Evolutionary conservation across 2,888 invertebrate genomes (phyloP).

Genomic region (Eupithecia centaureata): DNA sequence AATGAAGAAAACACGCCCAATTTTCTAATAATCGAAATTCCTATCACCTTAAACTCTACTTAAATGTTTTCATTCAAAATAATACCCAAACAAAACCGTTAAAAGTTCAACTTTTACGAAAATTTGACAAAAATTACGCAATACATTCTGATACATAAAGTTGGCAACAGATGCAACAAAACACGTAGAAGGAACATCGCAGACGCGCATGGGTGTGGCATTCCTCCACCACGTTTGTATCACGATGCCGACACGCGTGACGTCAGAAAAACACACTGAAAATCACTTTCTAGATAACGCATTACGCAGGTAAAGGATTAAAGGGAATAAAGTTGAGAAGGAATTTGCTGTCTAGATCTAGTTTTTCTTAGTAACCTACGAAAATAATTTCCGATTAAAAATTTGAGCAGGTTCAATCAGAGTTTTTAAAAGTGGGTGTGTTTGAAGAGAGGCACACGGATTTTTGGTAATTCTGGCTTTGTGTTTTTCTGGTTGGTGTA

Average conservation of each 20-base stretch:
- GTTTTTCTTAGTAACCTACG: not conserved
- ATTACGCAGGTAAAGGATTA: constrained; percentile 6
- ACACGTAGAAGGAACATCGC: constrained; percentile 4
- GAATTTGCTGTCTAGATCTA: not conserved
- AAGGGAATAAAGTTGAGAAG: not conserved
- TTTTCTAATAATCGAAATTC: not conserved
- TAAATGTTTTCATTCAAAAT: not conserved
- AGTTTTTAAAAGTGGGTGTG: not conserved
- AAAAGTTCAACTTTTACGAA: not conserved
- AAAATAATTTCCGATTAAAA: too few species aligned
- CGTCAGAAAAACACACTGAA: constrained; percentile 43
- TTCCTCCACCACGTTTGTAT: constrained; percentile 33
- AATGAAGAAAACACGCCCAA: not conserved
- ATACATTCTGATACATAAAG: not conserved
- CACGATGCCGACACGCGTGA: constrained; percentile 49
- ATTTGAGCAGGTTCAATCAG: not conserved
- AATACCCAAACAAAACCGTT: not conserved
- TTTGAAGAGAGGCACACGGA: not conserved
- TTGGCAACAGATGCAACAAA: constrained; percentile 5
- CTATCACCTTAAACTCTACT: not conserved
- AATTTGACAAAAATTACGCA: not conserved
- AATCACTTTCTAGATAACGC: constrained; percentile 39
- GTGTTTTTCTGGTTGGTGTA: not conserved
- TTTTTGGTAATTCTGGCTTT: not conserved
- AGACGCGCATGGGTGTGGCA: constrained; percentile 32